These are phyloP conservation scores for Albula glossodonta DNA, from an alignment of 2,113 vertebrate genomes.

Conservation along the genomic window DNA sequence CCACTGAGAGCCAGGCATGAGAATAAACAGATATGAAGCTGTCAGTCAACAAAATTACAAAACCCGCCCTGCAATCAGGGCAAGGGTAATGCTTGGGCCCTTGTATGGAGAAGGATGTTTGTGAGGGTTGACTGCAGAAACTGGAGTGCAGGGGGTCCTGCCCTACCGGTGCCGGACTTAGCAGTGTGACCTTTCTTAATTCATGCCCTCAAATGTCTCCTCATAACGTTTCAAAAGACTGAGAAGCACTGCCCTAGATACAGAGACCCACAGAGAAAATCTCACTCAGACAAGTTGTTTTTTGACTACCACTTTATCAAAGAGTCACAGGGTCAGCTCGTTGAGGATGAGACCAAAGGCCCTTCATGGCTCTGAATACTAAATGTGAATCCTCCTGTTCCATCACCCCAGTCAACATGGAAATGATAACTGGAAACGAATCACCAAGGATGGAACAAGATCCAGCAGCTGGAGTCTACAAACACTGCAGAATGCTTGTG, in stretches of 20 bases:
- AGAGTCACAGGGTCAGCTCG: neutral
- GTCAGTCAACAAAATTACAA: conserved; percentile 83
- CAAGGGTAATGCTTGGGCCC: conserved; percentile 64
- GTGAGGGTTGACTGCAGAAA: neutral
- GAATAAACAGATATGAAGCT: conserved; percentile 88
- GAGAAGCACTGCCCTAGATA: conserved; percentile 9
- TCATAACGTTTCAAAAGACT: conserved; percentile 24
- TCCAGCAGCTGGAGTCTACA: too few relatives aligned
- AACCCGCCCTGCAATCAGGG: conserved; percentile 73
- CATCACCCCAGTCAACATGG: neutral
- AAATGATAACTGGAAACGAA: neutral
- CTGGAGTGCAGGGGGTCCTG: too few relatives aligned
- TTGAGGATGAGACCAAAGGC: neutral
- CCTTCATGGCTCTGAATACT: neutral
- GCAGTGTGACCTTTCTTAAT: conserved; percentile 69
- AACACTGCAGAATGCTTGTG: too few relatives aligned
- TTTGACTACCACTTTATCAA: neutral
- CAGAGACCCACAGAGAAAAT: conserved; percentile 22
- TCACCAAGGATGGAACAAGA: too few relatives aligned
- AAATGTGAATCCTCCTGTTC: neutral
- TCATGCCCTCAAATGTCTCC: conserved; percentile 34
- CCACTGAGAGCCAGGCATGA: conserved; percentile 79
- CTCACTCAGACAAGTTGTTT: conserved; percentile 12
- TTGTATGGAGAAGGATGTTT: conserved; percentile 37
- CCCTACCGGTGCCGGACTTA: neutral